phyloP scores from a whole-genome alignment of 1,140 invertebrate genomes.

The Pseudoatta argentina region DNA sequence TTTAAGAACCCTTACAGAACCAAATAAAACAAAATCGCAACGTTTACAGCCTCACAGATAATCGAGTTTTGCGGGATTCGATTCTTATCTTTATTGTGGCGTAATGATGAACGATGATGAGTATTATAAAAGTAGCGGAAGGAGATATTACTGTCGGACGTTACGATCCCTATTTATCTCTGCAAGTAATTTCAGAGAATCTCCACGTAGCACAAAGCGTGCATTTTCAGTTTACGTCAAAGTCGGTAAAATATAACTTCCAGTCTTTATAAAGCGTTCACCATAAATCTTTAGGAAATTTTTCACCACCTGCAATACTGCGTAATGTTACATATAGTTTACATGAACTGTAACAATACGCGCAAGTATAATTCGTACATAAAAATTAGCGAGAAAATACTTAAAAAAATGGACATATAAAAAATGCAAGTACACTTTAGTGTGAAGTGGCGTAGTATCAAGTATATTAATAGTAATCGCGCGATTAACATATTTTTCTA shows the following conservation, averaged over 20 bases:
- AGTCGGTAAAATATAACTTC: slow-evolving; percentile 60
- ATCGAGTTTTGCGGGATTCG: slow-evolving; percentile 27
- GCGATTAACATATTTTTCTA: background rate
- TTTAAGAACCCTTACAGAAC: background rate
- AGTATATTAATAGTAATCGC: background rate
- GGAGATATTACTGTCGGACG: slow-evolving; percentile 51
- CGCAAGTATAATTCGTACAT: background rate
- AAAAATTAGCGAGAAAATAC: slow-evolving; percentile 19
- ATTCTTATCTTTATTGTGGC: slow-evolving; percentile 19
- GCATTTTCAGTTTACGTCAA: slow-evolving; percentile 60
- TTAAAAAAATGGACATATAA: background rate
- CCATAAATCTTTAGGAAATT: slow-evolving; percentile 54
- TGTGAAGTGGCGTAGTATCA: background rate
- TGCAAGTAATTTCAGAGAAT: slow-evolving; percentile 62
- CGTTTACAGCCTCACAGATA: slow-evolving; percentile 19
- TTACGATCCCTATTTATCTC: slow-evolving; percentile 57
- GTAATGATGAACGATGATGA: slow-evolving; percentile 59
- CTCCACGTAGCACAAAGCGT: slow-evolving; percentile 53
- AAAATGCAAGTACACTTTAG: background rate
- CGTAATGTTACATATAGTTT: slow-evolving; percentile 37
- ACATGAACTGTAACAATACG: slow-evolving; percentile 18
- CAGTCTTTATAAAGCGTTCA: slow-evolving; percentile 46
- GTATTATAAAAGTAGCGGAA: slow-evolving; percentile 52
- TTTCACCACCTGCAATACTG: slow-evolving; percentile 54
- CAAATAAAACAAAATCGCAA: slow-evolving; percentile 22